Conservation (phyloP, 2,113 vertebrate species). For the Pteruthius melanotis region DNA sequence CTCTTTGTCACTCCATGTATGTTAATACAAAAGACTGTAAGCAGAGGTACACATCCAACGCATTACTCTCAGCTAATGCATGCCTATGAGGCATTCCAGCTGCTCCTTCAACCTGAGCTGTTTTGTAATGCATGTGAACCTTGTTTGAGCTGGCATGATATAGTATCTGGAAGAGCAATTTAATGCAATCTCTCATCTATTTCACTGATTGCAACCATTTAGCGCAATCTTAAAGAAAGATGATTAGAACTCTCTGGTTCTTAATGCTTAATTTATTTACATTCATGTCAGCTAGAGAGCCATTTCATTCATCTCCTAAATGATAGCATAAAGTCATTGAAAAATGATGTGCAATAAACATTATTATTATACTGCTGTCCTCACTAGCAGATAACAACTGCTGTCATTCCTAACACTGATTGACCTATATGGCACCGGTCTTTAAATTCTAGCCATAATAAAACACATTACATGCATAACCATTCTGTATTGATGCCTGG, state of each 20-base stretch:
- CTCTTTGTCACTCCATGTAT: slow-evolving; percentile 31
- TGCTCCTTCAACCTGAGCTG: slow-evolving; percentile 56
- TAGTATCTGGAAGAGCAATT: slow-evolving; percentile 62
- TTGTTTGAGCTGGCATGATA: slow-evolving; percentile 51
- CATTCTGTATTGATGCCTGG: slow-evolving; percentile 60
- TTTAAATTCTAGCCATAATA: slow-evolving; percentile 59
- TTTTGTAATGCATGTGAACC: slow-evolving; percentile 54
- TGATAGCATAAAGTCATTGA: slow-evolving; percentile 75
- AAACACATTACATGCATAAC: slow-evolving; percentile 46
- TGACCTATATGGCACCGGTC: slow-evolving; percentile 62
- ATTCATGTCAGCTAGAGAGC: slow-evolving; percentile 71
- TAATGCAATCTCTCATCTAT: slow-evolving; percentile 74
- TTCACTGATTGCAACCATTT: slow-evolving; percentile 78
- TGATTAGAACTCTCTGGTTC: slow-evolving; percentile 74
- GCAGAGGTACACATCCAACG: slow-evolving; percentile 10
- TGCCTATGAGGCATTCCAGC: slow-evolving; percentile 51
- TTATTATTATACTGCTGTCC: slow-evolving; percentile 47
- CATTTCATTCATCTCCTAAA: slow-evolving; percentile 74
- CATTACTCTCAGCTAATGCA: slow-evolving; percentile 46
- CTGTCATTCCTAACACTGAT: slow-evolving; percentile 53
- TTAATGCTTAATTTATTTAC: slow-evolving; percentile 84
- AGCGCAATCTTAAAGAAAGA: slow-evolving; percentile 75
- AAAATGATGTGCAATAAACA: slow-evolving; percentile 73
- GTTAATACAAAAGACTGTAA: slow-evolving; percentile 47
- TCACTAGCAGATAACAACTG: slow-evolving; percentile 63